A percentile compares a stretch with the other conserved stretches of the same genome.
These are phyloP conservation scores for Megaceryle alcyon DNA, from an alignment of 2,797 vertebrate genomes.

Conservation along the genomic window DNA sequence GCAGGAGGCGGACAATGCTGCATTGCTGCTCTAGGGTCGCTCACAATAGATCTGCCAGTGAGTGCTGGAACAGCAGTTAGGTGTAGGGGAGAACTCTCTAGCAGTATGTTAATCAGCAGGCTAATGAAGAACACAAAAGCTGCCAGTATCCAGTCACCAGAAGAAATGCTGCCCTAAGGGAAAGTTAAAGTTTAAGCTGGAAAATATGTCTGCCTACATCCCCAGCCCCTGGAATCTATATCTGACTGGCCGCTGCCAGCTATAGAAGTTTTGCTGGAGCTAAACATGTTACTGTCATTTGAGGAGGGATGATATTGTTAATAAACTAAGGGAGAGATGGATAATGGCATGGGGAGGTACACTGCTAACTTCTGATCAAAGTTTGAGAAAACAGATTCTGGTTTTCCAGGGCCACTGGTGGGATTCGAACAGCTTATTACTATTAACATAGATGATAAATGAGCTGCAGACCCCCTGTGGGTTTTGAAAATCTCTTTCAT, in stretches of 20 bases:
- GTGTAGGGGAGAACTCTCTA: conserved; percentile 56
- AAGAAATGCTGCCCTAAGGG: conserved; percentile 67
- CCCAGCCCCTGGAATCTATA: neutral
- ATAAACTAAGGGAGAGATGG: neutral
- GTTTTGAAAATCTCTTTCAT: conserved; percentile 33
- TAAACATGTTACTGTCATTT: neutral
- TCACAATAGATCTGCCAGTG: neutral
- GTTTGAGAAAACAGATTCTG: neutral
- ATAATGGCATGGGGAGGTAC: neutral
- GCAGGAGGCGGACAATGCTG: neutral
- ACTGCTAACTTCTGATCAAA: neutral
- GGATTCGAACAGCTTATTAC: neutral
- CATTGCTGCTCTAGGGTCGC: neutral
- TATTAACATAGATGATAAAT: conserved; percentile 17
- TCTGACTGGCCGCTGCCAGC: neutral
- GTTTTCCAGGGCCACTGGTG: neutral
- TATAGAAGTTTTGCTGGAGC: neutral
- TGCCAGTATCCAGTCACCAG: conserved; percentile 58
- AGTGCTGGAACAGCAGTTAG: conserved; percentile 48
- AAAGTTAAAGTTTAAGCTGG: conserved; percentile 35
- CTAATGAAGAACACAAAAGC: conserved; percentile 65
- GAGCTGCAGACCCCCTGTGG: neutral
- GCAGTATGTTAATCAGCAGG: conserved; percentile 51
- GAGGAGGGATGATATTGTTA: neutral
- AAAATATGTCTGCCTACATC: neutral